Conservation (phyloP, 2,797 vertebrate species). For the Adelosebastes latens region DNA sequence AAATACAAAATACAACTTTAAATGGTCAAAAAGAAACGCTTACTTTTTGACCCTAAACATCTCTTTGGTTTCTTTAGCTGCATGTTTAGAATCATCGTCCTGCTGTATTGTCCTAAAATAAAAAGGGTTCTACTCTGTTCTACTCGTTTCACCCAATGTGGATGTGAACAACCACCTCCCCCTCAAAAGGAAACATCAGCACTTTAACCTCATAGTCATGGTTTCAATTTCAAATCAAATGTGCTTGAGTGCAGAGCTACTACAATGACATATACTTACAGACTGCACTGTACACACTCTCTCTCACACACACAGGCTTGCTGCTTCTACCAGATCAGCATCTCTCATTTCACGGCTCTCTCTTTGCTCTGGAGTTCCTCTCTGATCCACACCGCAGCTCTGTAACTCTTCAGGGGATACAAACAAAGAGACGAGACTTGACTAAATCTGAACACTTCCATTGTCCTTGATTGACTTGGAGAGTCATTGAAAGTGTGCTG, state of each 20-base stretch:
- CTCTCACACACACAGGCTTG: conserved; percentile 1
- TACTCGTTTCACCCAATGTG: background rate
- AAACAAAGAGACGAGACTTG: conserved; percentile 9
- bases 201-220: background rate
- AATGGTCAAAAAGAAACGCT: background rate
- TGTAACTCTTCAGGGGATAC: conserved; percentile 34
- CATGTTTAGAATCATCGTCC: background rate
- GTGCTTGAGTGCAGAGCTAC: background rate
- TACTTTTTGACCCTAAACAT: background rate
- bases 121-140: background rate
- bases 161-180: background rate
- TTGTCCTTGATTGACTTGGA: conserved; percentile 16
- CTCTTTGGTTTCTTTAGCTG: background rate
- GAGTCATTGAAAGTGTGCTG: conserved; percentile 33
- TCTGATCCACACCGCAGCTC: conserved; percentile 45
- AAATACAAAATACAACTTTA: background rate
- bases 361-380: conserved; percentile 29
- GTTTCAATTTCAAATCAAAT: background rate
- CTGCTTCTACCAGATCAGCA: conserved; percentile 18
- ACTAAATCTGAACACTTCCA: conserved; percentile 17
- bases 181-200: background rate
- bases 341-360: conserved; percentile 15
- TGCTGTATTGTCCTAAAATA: background rate
- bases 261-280: background rate
- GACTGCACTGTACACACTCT: conserved; percentile 1